phyloP scores from a whole-genome alignment of 2,113 vertebrate species.

The Calidris pugnax region DNA sequence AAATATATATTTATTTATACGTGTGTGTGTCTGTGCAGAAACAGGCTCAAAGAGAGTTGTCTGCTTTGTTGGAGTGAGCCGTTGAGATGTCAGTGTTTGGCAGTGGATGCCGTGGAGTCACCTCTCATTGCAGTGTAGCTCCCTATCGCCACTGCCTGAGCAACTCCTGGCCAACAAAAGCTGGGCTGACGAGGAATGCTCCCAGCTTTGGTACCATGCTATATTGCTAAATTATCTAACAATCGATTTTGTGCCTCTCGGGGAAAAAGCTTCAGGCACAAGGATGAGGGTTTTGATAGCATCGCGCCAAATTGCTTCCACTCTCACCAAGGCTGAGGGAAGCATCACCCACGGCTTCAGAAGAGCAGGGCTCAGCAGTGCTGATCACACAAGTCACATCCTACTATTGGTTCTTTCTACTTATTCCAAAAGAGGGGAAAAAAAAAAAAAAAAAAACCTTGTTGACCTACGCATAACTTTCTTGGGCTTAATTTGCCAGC shows the following conservation, averaged over 20 bases:
- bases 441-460: not conserved
- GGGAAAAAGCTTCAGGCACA: not conserved
- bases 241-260: not conserved
- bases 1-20: not conserved
- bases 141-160: not conserved
- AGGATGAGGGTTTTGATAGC: not conserved
- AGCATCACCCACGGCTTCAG: not conserved
- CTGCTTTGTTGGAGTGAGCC: not conserved
- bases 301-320: not conserved
- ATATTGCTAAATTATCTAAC: not conserved
- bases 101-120: not conserved
- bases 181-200: not conserved
- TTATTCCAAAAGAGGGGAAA: not conserved
- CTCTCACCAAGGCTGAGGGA: not conserved
- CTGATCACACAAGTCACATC: not conserved
- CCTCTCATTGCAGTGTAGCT: not conserved
- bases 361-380: not conserved
- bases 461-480: not conserved
- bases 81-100: not conserved
- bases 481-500: conserved; percentile 20
- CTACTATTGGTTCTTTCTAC: not conserved
- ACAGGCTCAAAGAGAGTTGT: not conserved
- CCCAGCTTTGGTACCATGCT: not conserved
- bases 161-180: not conserved
- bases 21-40: not conserved